Evolutionary conservation across 2,113 vertebrate genomes (phyloP).

Genomic region (Phasianus colchicus): DNA sequence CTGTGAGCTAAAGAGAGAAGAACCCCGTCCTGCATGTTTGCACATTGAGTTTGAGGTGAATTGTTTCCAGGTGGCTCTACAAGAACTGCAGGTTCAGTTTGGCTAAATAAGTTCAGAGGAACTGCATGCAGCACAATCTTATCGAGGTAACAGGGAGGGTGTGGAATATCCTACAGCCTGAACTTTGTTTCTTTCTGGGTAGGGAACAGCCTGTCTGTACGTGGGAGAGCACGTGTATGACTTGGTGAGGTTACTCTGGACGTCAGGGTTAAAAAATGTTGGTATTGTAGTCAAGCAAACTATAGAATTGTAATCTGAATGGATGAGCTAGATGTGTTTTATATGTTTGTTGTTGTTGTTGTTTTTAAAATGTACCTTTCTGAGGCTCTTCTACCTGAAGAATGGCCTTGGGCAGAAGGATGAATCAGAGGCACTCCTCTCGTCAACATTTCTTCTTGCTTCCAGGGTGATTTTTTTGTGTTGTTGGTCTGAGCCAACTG

Average conservation of each 20-base stretch:
- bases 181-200: constrained; percentile 52
- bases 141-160: constrained; percentile 37
- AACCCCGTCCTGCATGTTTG: background rate
- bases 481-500: background rate
- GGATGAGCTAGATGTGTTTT: background rate
- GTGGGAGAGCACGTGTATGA: rapidly evolving
- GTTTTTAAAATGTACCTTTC: background rate
- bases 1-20: rapidly evolving
- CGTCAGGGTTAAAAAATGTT: rapidly evolving
- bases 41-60: rapidly evolving
- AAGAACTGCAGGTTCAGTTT: background rate
- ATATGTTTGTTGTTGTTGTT: background rate
- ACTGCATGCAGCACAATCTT: background rate
- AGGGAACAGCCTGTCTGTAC: background rate
- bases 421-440: constrained; percentile 55
- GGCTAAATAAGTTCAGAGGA: background rate
- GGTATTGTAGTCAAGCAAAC: background rate
- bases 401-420: constrained; percentile 25
- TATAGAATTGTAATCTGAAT: rapidly evolving
- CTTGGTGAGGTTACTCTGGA: background rate
- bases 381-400: background rate
- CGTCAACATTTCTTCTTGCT: background rate
- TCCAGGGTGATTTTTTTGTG: constrained; percentile 27
- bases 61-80: too few species aligned
- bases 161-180: background rate